Conservation (phyloP, 2,888 invertebrate genomes). For the Lamellibrachia columna region DNA sequence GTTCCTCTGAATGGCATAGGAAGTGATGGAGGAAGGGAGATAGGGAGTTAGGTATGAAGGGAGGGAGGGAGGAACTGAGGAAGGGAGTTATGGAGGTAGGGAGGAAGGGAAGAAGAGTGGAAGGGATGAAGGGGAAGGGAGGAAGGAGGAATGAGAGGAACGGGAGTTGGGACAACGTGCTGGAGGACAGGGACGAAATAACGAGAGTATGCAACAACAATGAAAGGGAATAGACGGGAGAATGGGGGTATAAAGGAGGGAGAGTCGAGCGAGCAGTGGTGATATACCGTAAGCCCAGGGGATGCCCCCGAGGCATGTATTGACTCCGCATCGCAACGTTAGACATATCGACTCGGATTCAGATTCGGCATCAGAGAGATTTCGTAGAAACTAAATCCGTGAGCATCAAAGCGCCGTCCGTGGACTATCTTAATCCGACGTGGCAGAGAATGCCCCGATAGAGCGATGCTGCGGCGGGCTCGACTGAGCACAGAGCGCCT, state of each 20-base stretch:
- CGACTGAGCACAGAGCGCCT: neutral
- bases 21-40: constrained; percentile 17
- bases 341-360: neutral
- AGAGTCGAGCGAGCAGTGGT: neutral
- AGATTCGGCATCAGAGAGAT: neutral
- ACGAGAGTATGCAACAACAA: neutral
- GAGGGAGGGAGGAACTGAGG: neutral
- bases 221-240: neutral
- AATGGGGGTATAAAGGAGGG: neutral
- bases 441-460: constrained; percentile 10
- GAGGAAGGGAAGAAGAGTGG: neutral
- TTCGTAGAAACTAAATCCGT: neutral
- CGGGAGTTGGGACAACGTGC: neutral
- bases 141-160: neutral
- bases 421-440: neutral
- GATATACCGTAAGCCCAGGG: neutral
- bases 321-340: neutral
- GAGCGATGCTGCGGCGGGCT: neutral
- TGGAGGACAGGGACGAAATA: neutral
- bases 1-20: neutral
- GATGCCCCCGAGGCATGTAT: neutral
- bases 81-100: neutral
- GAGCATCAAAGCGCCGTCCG: neutral
- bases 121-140: neutral
- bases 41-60: neutral